These are phyloP conservation scores for Osmerus eperlanus DNA, from an alignment of 2,113 vertebrate species.

Conservation along the genomic window DNA sequence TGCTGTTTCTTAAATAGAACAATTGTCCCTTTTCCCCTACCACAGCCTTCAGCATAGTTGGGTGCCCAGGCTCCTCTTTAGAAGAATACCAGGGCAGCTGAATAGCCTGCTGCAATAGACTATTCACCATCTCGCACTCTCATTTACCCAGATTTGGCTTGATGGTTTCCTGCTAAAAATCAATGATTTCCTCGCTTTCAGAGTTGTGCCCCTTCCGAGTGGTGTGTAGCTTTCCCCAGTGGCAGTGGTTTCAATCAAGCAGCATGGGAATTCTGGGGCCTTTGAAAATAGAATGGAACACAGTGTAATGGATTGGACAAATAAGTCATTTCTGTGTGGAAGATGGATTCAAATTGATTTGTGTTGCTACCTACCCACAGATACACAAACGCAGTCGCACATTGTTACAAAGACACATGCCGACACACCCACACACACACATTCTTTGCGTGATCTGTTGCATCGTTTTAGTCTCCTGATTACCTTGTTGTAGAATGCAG, in stretches of 20 bases:
- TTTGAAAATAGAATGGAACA: slow-evolving; percentile 52
- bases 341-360: slow-evolving; percentile 64
- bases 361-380: slow-evolving; percentile 37
- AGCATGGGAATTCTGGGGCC: slow-evolving; percentile 49
- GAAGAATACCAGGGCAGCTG: slow-evolving; percentile 54
- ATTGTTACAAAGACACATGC: slow-evolving; percentile 6
- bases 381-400: slow-evolving; percentile 12
- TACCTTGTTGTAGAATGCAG: slow-evolving; percentile 18
- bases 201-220: slow-evolving; percentile 45
- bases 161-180: slow-evolving; percentile 71
- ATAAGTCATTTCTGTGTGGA: slow-evolving; percentile 65
- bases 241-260: slow-evolving; percentile 68
- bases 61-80: slow-evolving; percentile 41
- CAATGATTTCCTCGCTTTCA: slow-evolving; percentile 63
- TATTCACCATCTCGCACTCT: slow-evolving; percentile 56
- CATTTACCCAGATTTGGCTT: slow-evolving; percentile 65
- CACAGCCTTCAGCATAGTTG: slow-evolving; percentile 37
- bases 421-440: slow-evolving; percentile 2
- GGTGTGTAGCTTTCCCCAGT: slow-evolving; percentile 47
- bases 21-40: neutral
- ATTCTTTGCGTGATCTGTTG: slow-evolving; percentile 5
- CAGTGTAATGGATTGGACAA: slow-evolving; percentile 66
- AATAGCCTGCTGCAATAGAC: slow-evolving; percentile 57
- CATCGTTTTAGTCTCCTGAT: slow-evolving; percentile 26
- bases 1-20: too few relatives aligned